phyloP scores from a whole-genome alignment of 1,140 invertebrate species.

The Philaenus spumarius region DNA sequence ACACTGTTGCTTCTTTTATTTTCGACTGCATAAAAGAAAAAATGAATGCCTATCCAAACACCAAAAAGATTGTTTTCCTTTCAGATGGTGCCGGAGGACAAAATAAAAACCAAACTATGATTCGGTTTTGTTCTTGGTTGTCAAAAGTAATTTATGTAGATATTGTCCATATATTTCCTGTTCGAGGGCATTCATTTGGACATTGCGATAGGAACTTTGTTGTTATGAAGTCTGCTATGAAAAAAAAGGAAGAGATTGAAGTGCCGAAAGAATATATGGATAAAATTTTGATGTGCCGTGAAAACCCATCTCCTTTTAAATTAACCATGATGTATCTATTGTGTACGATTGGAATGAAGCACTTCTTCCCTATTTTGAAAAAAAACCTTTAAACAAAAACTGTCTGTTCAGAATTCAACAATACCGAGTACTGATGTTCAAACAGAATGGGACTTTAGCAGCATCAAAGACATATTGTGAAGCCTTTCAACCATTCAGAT shows the following conservation, averaged over 20 bases:
- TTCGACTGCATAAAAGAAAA: neutral
- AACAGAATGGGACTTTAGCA: too few relatives aligned
- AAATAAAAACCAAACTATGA: slow-evolving; percentile 20
- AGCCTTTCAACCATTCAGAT: too few relatives aligned
- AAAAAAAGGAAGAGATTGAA: slow-evolving; percentile 3
- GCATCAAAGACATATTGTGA: neutral
- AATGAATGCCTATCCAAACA: neutral
- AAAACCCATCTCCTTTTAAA: neutral
- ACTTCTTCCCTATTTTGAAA: neutral
- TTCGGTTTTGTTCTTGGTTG: slow-evolving; percentile 15
- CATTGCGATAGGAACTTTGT: slow-evolving; percentile 28
- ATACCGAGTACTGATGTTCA: neutral
- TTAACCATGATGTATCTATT: neutral
- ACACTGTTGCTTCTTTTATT: slow-evolving; percentile 5
- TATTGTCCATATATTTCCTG: slow-evolving; percentile 24
- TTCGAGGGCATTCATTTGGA: slow-evolving; percentile 22
- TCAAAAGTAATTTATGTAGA: slow-evolving; percentile 4
- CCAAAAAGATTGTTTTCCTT: neutral
- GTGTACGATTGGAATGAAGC: neutral
- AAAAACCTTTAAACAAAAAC: too few relatives aligned
- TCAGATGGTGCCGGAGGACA: slow-evolving; percentile 19
- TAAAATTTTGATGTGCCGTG: neutral
- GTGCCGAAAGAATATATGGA: neutral
- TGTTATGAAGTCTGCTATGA: slow-evolving; percentile 16
- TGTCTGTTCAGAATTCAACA: neutral